A percentile compares a stretch with the other conserved stretches of the same genome.
Evolutionary conservation across 1,140 invertebrate genomes (phyloP).

Genomic region (Dinothrombium tinctorium): DNA sequence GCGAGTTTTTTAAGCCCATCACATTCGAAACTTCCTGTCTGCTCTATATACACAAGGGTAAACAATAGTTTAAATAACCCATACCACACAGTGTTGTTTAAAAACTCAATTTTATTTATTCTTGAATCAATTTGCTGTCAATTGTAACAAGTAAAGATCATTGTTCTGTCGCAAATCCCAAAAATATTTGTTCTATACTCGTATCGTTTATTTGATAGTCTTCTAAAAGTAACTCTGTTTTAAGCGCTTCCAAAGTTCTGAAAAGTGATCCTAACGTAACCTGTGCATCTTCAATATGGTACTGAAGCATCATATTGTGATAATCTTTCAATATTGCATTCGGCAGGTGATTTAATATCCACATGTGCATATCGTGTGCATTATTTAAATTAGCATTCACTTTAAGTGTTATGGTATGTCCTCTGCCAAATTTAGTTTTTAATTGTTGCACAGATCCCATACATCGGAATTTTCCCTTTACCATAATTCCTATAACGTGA

Average conservation of each 20-base stretch:
- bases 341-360: background rate
- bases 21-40: too few species aligned
- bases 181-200: conserved; percentile 29
- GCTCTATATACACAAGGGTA: too few species aligned
- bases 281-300: conserved; percentile 31
- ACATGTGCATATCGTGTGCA: background rate
- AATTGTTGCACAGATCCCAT: conserved; percentile 41
- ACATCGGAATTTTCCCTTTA: conserved; percentile 49
- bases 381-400: background rate
- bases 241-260: conserved; percentile 20
- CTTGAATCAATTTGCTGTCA: too few species aligned
- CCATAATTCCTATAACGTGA: conserved; percentile 62
- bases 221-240: conserved; percentile 22
- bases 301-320: conserved; percentile 27
- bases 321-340: conserved; percentile 6
- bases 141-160: too few species aligned
- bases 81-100: too few species aligned
- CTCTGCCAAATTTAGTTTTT: conserved; percentile 47
- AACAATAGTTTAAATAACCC: too few species aligned
- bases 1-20: too few species aligned
- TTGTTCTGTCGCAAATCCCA: conserved; percentile 28
- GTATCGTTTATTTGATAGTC: conserved; percentile 29
- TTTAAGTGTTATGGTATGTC: conserved; percentile 17
- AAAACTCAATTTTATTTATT: too few species aligned
- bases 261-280: conserved; percentile 23